Percentiles rank a stretch among this genome's conserved stretches.
These are phyloP conservation scores for Rostratula benghalensis DNA, from an alignment of 2,113 vertebrate species.

Conservation along the genomic window DNA sequence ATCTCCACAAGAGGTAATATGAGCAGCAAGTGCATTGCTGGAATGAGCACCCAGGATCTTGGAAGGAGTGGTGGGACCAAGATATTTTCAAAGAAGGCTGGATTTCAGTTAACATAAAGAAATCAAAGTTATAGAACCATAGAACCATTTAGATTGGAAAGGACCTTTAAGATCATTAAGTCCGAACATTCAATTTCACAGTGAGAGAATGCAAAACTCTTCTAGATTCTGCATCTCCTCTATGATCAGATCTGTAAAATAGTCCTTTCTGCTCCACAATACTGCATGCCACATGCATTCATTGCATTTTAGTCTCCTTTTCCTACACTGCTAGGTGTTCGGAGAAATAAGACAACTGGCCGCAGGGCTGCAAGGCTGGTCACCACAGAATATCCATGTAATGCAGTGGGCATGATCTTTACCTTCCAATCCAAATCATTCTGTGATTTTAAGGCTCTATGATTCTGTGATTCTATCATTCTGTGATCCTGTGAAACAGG, in stretches of 20 bases:
- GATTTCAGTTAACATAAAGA: background rate
- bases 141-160: background rate
- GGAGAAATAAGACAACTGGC: background rate
- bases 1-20: background rate
- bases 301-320: background rate
- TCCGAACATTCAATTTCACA: background rate
- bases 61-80: background rate
- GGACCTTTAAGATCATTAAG: background rate
- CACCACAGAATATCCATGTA: background rate
- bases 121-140: background rate
- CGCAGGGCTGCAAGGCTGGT: background rate
- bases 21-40: background rate
- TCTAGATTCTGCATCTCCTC: background rate
- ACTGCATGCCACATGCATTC: background rate
- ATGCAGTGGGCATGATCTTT: rapidly evolving
- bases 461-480: background rate
- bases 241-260: background rate
- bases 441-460: too few species aligned
- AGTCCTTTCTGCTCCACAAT: background rate
- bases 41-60: background rate
- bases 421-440: background rate
- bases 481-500: background rate
- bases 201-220: background rate
- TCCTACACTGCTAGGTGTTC: background rate
- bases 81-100: background rate